phyloP scores from a whole-genome alignment of 2,888 invertebrate species.

The Amphipoea oculea region DNA sequence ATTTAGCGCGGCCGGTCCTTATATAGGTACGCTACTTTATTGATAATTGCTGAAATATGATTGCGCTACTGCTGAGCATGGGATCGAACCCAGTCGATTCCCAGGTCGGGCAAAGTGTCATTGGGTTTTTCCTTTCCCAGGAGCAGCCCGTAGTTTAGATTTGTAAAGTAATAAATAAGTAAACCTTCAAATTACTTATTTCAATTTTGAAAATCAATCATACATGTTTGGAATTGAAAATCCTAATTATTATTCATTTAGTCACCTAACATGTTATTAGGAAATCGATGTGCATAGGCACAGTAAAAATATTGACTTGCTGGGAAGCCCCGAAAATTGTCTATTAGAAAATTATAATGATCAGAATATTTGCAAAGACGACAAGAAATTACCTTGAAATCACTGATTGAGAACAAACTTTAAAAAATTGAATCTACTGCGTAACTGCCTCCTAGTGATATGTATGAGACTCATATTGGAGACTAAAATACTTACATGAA shows the following conservation, averaged over 20 bases:
- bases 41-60: background rate
- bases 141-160: no score
- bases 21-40: background rate
- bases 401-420: conserved; percentile 16
- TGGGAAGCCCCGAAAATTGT: conserved; percentile 14
- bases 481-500: background rate
- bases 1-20: no score
- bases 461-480: background rate
- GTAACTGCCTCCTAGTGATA: no score
- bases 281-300: conserved; percentile 11
- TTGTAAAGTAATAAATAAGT: background rate
- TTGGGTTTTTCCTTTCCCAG: no score
- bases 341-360: background rate
- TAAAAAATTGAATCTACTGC: background rate
- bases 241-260: background rate
- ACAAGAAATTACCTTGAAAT: conserved; percentile 40
- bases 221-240: conserved; percentile 12
- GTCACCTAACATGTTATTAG: background rate
- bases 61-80: no score
- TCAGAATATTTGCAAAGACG: conserved; percentile 27
- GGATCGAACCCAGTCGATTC: no score
- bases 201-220: background rate
- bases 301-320: conserved; percentile 16
- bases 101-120: no score
- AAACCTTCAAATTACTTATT: background rate